Conservation (phyloP, 2,113 vertebrate species). For the Tapirus terrestris region DNA sequence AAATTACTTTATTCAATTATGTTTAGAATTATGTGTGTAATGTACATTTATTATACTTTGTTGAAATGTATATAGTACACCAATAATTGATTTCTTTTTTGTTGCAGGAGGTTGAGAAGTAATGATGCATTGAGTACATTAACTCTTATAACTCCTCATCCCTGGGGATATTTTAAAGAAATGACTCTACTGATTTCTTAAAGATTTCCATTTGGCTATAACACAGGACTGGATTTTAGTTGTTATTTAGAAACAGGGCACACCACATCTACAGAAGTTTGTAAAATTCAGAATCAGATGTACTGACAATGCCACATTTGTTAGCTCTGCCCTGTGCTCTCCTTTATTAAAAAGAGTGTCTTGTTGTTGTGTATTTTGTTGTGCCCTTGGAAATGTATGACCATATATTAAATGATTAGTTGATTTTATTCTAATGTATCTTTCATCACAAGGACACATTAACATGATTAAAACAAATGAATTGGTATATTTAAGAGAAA, state of each 20-base stretch:
- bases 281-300: slow-evolving; percentile 25
- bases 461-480: slow-evolving; percentile 29
- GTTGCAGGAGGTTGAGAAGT: slow-evolving; percentile 48
- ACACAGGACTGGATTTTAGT: not conserved
- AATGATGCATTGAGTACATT: slow-evolving; percentile 51
- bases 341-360: not conserved
- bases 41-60: slow-evolving; percentile 37
- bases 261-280: not conserved
- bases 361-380: not conserved
- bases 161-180: slow-evolving; percentile 61
- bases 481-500: not conserved
- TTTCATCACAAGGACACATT: slow-evolving; percentile 21
- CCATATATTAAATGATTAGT: not conserved
- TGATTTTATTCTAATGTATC: slow-evolving; percentile 26
- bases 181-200: slow-evolving; percentile 50
- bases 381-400: not conserved
- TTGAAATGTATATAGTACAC: slow-evolving; percentile 8
- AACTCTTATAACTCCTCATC: slow-evolving; percentile 46
- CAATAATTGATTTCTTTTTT: slow-evolving; percentile 60
- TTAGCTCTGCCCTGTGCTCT: not conserved
- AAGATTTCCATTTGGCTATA: slow-evolving; percentile 37
- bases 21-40: slow-evolving; percentile 59
- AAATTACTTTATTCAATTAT: slow-evolving; percentile 70
- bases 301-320: not conserved
- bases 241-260: slow-evolving; percentile 41